Base-by-base conservation (phyloP, 2,797 vertebrate species). In the Denticeps clupeoides region DNA sequence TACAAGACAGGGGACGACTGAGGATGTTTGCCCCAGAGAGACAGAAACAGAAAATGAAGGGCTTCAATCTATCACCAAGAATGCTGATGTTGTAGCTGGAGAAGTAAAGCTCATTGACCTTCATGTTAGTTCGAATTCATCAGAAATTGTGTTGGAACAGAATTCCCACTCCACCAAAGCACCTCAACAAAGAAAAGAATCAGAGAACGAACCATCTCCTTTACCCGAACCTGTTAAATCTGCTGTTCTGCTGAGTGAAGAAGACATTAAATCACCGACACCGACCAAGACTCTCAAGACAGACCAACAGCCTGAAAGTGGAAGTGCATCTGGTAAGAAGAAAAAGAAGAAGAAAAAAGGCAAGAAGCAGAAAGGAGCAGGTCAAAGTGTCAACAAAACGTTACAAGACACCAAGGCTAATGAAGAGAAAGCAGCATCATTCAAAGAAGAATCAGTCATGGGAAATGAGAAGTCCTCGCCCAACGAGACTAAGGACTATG, bases 321-420 rank as follows among this genome's bases (percentile, higher is more conserved):
- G 50, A n/a, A 12, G 57, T 21, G 41, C 51, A 12, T 41, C 71
- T 41, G 71, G 71, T 13, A 82, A 78, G 45, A 84, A 77, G 60
- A 84, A 76, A 57, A 84, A 68, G 43, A 84, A 58, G 58, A 84
- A 77, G 53, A 82, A 24, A 62, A 80, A 56, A 52, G 55, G 49
- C 19, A 82, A 80, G 11, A 72, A 70, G 69, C 80, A 75, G 42
- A 63, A 63, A 35, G 62, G 54, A 29, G 64, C 21, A 27, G 1
- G 13, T 23, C 47, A 51, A 0, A 42, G 15, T 41, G 40, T 19
- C 24, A 41, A 44, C 3, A 51, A 42, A 28, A 56, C 56, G 16
- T 51, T 32, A 5, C 35, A n/a, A 19, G 41, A 31, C n/a, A 40
- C 28, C 8, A 47, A 55, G 21, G 29, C 21, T 6, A 45, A 33